Base-by-base conservation (phyloP, 1,140 invertebrate genomes). In the Vollenhovia emeryi region DNA sequence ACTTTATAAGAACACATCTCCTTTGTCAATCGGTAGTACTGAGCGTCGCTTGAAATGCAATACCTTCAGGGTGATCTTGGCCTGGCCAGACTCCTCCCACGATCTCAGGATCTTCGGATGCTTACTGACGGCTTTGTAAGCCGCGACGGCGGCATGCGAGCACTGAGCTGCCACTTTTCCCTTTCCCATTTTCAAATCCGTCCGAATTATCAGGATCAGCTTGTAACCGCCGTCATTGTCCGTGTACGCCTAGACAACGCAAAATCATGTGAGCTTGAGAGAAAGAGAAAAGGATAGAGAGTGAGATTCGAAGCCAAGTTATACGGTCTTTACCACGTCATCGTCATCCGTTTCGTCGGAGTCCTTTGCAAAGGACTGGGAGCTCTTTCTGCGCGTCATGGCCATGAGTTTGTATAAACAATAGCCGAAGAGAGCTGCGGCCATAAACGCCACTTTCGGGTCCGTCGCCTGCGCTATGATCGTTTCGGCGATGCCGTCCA, bases 161-260 rank as follows among this genome's bases (percentile, higher is more conserved):
- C 98, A 99, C 94, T 99, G 98, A 4, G 98, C 98, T 43, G 98
- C 98, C 60, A 98, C 96, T 96, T 99, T 99, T 18, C 98, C 98
- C 96, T 98, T 99, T 24, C 97, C 97, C 98, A 99, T 99, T 93
- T 98, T 97, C 0, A 99, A 95, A 93, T 99, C 98, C 92, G 96
- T 98, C 92, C 98, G 95, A 3, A 99, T 97, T 30, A 99, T 97
- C 62, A 99, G 93, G 1, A 99, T 97, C 93, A 99, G 94, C 95
- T 98, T 98, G 83, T 96, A 96, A 91, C 97, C 40, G 40, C 93
- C 94, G 69, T 92, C 91, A 66, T 93, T 91, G 82, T 76, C 74
- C 11, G 33, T 36, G 68, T 36, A 30, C 5, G 50, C 33, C 84
- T 91, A 13, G 27, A 18, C n/a, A 62, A 64, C 9, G 79, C 45